phyloP scores from a whole-genome alignment of 2,113 vertebrate genomes.

The Galemys pyrenaicus region DNA sequence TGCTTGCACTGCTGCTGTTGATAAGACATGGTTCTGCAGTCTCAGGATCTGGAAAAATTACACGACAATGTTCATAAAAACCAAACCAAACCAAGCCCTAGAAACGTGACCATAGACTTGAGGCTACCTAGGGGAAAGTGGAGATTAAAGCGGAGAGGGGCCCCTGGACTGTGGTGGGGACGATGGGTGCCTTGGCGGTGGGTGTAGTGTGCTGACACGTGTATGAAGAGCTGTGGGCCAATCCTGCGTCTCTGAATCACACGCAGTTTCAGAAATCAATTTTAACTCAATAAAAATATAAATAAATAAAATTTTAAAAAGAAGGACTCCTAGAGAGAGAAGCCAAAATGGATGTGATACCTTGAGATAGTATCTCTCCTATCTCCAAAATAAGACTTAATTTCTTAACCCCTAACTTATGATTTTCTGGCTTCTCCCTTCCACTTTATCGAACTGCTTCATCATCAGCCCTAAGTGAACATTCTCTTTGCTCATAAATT shows the following conservation, averaged over 20 bases:
- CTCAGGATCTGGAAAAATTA: constrained; percentile 53
- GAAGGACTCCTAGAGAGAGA: not conserved
- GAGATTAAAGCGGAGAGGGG: too few relatives aligned
- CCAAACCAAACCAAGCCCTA: too few relatives aligned
- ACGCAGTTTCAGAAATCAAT: too few relatives aligned
- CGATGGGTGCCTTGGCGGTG: too few relatives aligned
- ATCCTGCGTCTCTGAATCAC: too few relatives aligned
- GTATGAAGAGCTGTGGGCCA: too few relatives aligned
- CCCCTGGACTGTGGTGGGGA: too few relatives aligned
- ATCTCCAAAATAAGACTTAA: not conserved
- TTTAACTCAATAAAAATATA: too few relatives aligned
- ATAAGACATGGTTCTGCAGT: constrained; percentile 54
- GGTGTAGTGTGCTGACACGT: too few relatives aligned
- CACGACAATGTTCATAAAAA: not conserved
- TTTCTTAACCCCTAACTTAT: not conserved
- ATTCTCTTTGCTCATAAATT: not conserved
- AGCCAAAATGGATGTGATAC: not conserved
- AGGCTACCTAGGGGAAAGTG: too few relatives aligned
- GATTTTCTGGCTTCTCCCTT: not conserved
- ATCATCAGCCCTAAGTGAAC: not conserved
- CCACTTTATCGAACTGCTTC: not conserved
- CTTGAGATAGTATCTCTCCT: not conserved
- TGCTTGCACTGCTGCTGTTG: constrained; percentile 72
- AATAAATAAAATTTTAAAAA: not conserved
- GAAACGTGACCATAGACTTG: too few relatives aligned